phyloP scores from a whole-genome alignment of 2,888 invertebrate genomes.

The Chrysolina haemoptera region DNA sequence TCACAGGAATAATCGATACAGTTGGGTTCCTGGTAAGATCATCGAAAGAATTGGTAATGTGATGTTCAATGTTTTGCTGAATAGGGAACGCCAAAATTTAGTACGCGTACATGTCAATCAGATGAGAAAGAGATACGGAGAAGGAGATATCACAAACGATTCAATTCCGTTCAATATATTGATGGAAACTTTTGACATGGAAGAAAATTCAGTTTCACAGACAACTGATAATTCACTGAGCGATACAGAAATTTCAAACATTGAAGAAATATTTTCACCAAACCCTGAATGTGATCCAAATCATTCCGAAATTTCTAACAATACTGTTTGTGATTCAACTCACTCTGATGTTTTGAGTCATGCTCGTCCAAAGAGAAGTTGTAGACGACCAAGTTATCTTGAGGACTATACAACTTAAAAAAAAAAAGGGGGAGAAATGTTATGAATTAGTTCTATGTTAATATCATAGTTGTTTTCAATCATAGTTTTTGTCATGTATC shows the following conservation, averaged over 20 bases:
- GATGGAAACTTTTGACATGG: slow-evolving; percentile 1
- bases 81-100: background rate
- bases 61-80: background rate
- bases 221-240: no score
- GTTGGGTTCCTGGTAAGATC: slow-evolving; percentile 16
- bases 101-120: background rate
- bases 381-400: background rate
- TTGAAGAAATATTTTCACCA: background rate
- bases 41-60: slow-evolving; percentile 16
- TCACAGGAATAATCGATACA: background rate
- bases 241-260: background rate
- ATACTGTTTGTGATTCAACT: background rate
- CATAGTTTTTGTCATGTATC: no score
- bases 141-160: slow-evolving; percentile 12
- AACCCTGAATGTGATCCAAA: background rate
- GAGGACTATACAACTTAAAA: background rate
- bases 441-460: background rate
- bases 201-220: background rate
- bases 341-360: background rate
- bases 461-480: no score
- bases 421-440: background rate
- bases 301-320: background rate
- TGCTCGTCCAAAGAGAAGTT: background rate
- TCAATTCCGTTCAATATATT: background rate
- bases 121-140: slow-evolving; percentile 8